phyloP scores from a whole-genome alignment of 2,888 invertebrate genomes.

The Tipula confusa region DNA sequence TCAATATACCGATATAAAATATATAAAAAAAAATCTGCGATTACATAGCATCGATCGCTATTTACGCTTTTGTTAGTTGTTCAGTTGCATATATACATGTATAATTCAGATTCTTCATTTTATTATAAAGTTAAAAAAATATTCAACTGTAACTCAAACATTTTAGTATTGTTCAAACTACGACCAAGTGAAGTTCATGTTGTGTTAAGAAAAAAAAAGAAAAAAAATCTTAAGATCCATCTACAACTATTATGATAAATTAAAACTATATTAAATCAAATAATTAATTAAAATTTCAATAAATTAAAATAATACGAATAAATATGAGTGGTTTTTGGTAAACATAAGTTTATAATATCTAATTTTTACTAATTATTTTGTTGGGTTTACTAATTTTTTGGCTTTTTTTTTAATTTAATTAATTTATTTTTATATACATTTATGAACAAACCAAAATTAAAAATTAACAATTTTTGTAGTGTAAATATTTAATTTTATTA shows the following conservation, averaged over 20 bases:
- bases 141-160: not conserved
- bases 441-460: not conserved
- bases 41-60: not conserved
- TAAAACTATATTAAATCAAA: not conserved
- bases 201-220: not conserved
- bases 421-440: not conserved
- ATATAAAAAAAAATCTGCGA: not conserved
- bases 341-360: not conserved
- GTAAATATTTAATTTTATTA: not conserved
- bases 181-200: not conserved
- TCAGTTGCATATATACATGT: not conserved
- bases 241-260: not conserved
- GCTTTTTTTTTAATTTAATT: not conserved
- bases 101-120: not conserved
- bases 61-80: not conserved
- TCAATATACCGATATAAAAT: no score
- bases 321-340: conserved; percentile 20
- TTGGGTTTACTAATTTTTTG: conserved; percentile 5
- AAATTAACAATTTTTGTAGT: not conserved
- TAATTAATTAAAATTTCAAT: not conserved
- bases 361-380: not conserved
- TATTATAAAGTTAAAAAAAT: not conserved
- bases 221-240: not conserved
- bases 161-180: not conserved
- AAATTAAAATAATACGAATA: not conserved